Conservation (phyloP, 2,113 vertebrate genomes). For the Megaptera novaeangliae region DNA sequence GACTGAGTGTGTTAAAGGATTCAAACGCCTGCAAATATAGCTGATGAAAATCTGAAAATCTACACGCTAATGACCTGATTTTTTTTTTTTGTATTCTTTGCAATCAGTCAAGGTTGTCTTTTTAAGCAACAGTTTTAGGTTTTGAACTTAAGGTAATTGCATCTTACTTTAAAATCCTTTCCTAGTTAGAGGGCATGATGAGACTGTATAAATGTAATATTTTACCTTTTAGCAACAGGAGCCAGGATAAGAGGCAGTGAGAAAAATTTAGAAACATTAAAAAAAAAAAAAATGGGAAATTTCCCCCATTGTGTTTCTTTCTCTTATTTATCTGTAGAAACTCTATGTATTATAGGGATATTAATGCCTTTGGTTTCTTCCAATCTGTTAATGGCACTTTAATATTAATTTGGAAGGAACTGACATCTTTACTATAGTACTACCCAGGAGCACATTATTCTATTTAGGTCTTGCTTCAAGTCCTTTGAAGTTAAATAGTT, state of each 20-base stretch:
- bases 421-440: background rate
- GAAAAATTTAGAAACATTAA: background rate
- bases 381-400: background rate
- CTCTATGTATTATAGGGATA: background rate
- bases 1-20: slow-evolving; percentile 50
- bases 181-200: slow-evolving; percentile 58
- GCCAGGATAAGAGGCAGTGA: background rate
- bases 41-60: slow-evolving; percentile 60
- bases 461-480: background rate
- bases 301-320: background rate
- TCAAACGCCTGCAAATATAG: slow-evolving; percentile 44
- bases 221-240: slow-evolving; percentile 3
- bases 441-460: background rate
- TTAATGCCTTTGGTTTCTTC: background rate
- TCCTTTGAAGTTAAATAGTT: background rate
- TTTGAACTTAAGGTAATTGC: slow-evolving; percentile 71
- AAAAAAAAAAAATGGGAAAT: background rate
- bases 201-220: background rate
- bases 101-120: slow-evolving; percentile 67
- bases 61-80: slow-evolving; percentile 44
- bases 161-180: slow-evolving; percentile 74
- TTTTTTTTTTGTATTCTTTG: slow-evolving; percentile 32
- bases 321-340: background rate
- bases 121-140: slow-evolving; percentile 50
- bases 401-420: background rate